Base-by-base conservation (phyloP, 2,888 invertebrate genomes). In the Pseudanteris insignis region DNA sequence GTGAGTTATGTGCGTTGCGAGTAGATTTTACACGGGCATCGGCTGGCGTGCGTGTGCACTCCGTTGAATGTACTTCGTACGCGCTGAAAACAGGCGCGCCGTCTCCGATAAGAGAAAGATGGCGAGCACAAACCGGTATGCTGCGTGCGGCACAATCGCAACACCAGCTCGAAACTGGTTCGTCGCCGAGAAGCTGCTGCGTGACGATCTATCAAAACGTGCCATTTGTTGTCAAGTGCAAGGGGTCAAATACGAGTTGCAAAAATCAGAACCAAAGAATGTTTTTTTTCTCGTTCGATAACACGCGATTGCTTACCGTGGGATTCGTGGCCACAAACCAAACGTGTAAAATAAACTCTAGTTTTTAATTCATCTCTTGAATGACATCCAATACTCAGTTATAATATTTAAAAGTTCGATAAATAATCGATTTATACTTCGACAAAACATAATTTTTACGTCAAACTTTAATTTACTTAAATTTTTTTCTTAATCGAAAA, bases 1-100 rank as follows among this genome's bases (percentile, higher is more conserved):
- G 29, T 62, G 62, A 63, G 38, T 57, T 63, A 57, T 63, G 57
- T 34, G 38, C 57, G 62, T 63, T 47, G 34, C 41, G 34, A 26
- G 18, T 50, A 53, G 51, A 57, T 47, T 57, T 62, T 41, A 43
- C 47, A 51, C 40, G 32, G 25, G 5, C 32, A 9, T 24, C 11
- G 44, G 5, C 12, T 38, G 13, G 26, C 15, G 40, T 18, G 29
- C 24, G 13, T 13, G 30, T 44, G 25, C 38, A 10, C 32, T n/a
- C n/a, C n/a, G n/a, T n/a, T n/a, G 33, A 5, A 21, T 7, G 21
- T 21, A 7, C 4, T 7, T 21, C 7, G 21, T 7, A 5, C 21
- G 21, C 30, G 30, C 46, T 29, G 47, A 37, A 24, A 38, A 32
- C 25, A 32, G 6, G 30, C 37, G 30, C 37, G 47, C 47, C 48